Percentiles rank a stretch among this genome's conserved stretches.
Conservation (phyloP, 2,888 invertebrate genomes). For the Mechanitis messenoides region DNA sequence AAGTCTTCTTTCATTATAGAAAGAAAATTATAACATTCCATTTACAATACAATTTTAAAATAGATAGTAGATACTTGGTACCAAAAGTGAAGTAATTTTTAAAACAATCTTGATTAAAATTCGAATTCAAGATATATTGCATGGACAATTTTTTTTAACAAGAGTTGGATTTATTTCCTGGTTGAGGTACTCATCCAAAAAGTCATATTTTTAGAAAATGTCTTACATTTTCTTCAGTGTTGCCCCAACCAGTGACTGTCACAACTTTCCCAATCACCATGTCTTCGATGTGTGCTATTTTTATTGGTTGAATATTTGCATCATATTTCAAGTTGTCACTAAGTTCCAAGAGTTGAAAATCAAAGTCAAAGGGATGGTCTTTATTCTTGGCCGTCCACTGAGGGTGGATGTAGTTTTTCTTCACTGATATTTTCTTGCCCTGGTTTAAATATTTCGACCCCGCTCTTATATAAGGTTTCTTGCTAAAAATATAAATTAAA, state of each 20-base stretch:
- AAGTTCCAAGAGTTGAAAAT: slow-evolving; percentile 60
- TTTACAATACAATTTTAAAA: no score
- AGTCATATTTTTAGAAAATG: neutral
- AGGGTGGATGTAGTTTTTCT: slow-evolving; percentile 48
- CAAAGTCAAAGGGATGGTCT: slow-evolving; percentile 64
- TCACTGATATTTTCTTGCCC: slow-evolving; percentile 46
- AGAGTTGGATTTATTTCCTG: no score
- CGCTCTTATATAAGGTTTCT: slow-evolving; percentile 54
- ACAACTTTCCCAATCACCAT: slow-evolving; percentile 63
- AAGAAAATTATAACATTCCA: no score
- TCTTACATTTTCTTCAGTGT: slow-evolving; percentile 65
- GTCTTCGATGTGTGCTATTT: slow-evolving; percentile 60
- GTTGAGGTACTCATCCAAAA: no score
- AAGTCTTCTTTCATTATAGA: no score
- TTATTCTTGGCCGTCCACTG: slow-evolving; percentile 50
- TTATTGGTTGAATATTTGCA: slow-evolving; percentile 55
- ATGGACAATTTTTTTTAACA: no score
- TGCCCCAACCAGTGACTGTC: slow-evolving; percentile 69
- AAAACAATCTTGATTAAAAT: no score
- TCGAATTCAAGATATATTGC: no score
- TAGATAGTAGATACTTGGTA: no score
- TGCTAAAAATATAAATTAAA: slow-evolving; percentile 37
- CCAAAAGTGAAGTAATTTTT: no score
- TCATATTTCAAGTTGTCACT: slow-evolving; percentile 46
- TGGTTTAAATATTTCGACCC: slow-evolving; percentile 60